Evolutionary conservation across 2,888 invertebrate species (phyloP), one percentile per base, ranked within the genome.

Genomic region (Sarcophaga subvicina): DNA sequence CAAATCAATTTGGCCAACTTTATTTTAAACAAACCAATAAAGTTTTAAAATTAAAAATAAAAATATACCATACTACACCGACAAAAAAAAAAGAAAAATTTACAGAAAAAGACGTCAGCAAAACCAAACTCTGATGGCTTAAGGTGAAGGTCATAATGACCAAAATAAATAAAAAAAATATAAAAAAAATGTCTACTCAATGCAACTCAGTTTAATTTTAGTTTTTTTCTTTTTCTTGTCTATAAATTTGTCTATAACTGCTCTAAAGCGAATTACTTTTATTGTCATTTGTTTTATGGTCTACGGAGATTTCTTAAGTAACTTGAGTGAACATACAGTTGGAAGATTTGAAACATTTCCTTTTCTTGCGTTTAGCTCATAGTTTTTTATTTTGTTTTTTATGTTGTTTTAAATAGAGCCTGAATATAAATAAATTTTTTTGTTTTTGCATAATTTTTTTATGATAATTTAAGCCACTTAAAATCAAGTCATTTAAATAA

Each of bases 401-500:
- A 27, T 10, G 27, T 14, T 27, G 66, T 37, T 37, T 37, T 37
- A 37, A 37, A 37, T 37, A 37, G 8, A 37, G 37, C 37, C 37
- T 37, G 37, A 6, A 37, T 37, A 37, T 37, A 37, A 37, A 37
- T 60, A 22, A n/a, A 11, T 70, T 37, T 73, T 25, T 47, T 4
- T 4, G 45, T 66, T 72, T 86, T 83, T 83, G 80, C 77, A 80
- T 80, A 86, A 79, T 49, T 67, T 37, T 37, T 8, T 37, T 69
- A 27, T 70, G 64, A 70, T 70, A 80, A 81, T 73, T 62, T 78
- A 73, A 80, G 80, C 83, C 83, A 81, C 78, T 86, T 71, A 81
- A 83, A 84, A 81, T 62, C 66, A 81, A 87, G 62, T 75, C 83
- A 87, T 87, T 87, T 84, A 66, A 72, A 79, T 84, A 87, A 81